A percentile compares a stretch with the other conserved stretches of the same genome.
phyloP scores from a whole-genome alignment of 2,113 vertebrate species.

The Cathartes aura region DNA sequence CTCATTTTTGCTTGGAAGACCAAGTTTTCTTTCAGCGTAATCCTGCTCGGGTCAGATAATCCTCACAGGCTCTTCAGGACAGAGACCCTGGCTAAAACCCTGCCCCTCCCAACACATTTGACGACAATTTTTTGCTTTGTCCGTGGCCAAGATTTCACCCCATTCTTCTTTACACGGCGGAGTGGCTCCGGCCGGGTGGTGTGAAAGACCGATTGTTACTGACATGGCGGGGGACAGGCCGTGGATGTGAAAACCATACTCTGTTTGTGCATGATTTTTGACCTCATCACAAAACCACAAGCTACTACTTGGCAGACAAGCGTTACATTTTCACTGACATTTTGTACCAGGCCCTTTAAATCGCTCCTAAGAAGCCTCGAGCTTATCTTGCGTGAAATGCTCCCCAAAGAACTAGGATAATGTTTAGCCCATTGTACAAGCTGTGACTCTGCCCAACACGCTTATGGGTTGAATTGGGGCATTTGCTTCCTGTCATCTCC shows the following conservation, averaged over 20 bases:
- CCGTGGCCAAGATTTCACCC: not conserved
- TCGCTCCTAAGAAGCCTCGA: not conserved
- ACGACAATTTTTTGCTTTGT: not conserved
- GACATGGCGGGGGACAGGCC: not conserved
- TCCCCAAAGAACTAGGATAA: conserved; percentile 4
- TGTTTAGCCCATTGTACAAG: conserved; percentile 38
- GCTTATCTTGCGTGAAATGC: conserved; percentile 8
- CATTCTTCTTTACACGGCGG: not conserved
- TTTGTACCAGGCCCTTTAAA: not conserved
- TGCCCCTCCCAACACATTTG: not conserved
- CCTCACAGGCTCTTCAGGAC: not conserved
- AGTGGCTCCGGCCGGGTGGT: not conserved
- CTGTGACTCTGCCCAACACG: not conserved
- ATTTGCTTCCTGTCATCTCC: not conserved
- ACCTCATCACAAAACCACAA: conserved; percentile 46
- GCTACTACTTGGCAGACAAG: not conserved
- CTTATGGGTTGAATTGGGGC: not conserved
- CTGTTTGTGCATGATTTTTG: not conserved
- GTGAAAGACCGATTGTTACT: conserved; percentile 25
- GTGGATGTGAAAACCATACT: not conserved
- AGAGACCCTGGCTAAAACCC: not conserved
- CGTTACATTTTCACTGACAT: not conserved
- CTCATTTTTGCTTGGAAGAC: not conserved
- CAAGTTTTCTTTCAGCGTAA: not conserved
- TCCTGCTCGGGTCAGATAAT: not conserved